Evolutionary conservation across 2,797 vertebrate genomes (phyloP).

Genomic region (Varecia variegata): DNA sequence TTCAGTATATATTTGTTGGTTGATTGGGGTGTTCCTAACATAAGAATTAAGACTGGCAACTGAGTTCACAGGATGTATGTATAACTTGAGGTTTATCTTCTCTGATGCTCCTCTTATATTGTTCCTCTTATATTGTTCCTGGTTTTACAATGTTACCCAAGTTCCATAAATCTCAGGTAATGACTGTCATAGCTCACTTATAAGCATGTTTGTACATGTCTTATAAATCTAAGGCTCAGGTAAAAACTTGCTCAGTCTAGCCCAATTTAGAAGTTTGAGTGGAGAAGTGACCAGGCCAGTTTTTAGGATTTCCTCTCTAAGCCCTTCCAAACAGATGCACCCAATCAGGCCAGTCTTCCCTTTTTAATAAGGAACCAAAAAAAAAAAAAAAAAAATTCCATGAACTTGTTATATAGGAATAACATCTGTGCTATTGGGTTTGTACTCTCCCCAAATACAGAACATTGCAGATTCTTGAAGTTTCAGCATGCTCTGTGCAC

Average conservation of each 20-base stretch:
- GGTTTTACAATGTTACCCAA: background rate
- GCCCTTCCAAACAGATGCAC: background rate
- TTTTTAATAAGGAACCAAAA: background rate
- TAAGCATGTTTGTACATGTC: background rate
- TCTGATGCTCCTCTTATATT: background rate
- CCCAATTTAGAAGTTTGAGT: background rate
- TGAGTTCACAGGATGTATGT: background rate
- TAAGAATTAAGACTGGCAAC: constrained; percentile 16
- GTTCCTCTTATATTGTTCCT: background rate
- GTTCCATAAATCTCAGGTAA: constrained; percentile 25
- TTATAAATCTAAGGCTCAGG: background rate
- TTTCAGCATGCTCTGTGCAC: background rate
- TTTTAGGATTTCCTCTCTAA: background rate
- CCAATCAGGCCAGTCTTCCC: background rate
- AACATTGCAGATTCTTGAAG: background rate
- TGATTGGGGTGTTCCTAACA: background rate
- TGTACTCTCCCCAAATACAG: background rate
- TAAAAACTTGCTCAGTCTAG: background rate
- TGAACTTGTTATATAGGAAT: background rate
- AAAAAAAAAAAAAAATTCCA: background rate
- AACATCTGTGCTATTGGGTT: background rate
- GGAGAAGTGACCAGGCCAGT: background rate
- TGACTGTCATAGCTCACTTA: background rate
- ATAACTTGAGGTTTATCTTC: constrained; percentile 21
- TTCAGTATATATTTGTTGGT: background rate